Conservation (phyloP, 1,140 invertebrate species). For the Chymomyza costata region DNA sequence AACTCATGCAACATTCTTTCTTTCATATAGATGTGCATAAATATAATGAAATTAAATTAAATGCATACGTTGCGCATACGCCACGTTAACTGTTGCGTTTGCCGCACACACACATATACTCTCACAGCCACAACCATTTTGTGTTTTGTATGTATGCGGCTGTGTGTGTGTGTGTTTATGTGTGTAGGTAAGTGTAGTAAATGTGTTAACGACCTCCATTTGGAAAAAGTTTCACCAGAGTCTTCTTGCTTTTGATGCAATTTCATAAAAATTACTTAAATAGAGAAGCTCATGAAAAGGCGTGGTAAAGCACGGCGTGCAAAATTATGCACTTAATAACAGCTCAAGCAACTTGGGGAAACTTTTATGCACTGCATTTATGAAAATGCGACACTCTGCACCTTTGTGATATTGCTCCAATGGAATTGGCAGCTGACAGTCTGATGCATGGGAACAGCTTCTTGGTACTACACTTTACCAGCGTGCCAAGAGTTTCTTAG, state of each 20-base stretch:
- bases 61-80: slow-evolving; percentile 72
- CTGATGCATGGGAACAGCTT: too few species aligned
- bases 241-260: slow-evolving; percentile 59
- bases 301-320: slow-evolving; percentile 34
- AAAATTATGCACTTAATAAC: slow-evolving; percentile 71
- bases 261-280: slow-evolving; percentile 73
- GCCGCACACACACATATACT: slow-evolving; percentile 13
- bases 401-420: slow-evolving; percentile 1
- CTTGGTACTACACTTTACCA: too few species aligned
- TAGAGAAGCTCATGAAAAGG: slow-evolving; percentile 55
- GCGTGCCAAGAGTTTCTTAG: too few species aligned
- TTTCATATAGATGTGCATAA: slow-evolving; percentile 67
- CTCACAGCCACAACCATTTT: neutral
- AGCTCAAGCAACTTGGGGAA: slow-evolving; percentile 65
- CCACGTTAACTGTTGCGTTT: slow-evolving; percentile 70
- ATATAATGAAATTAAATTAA: slow-evolving; percentile 74
- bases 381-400: slow-evolving; percentile 58
- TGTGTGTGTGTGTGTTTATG: neutral
- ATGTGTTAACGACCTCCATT: slow-evolving; percentile 67
- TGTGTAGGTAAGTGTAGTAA: slow-evolving; percentile 7
- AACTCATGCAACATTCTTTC: too few species aligned
- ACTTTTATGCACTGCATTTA: slow-evolving; percentile 64
- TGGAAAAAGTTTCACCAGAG: slow-evolving; percentile 56
- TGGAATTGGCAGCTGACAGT: too few species aligned
- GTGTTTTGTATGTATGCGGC: neutral